phyloP scores from a whole-genome alignment of 1,140 invertebrate species.

The Atopsyche davidsoni region DNA sequence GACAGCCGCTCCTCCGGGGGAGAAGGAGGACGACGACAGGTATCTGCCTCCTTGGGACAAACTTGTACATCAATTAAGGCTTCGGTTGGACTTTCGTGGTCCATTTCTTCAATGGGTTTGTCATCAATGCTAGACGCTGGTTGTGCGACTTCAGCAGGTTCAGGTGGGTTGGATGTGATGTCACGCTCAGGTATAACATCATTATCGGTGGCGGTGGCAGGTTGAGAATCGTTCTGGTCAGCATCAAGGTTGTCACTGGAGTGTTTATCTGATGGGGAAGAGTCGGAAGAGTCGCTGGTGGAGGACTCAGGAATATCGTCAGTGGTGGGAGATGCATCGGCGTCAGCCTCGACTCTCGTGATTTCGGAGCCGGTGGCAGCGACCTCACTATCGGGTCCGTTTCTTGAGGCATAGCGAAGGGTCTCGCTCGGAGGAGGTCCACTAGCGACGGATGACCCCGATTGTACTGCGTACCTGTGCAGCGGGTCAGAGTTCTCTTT shows the following conservation, averaged over 20 bases:
- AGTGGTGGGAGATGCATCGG: background rate
- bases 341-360: conserved; percentile 13
- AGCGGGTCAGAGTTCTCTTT: conserved; percentile 37
- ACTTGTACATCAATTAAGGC: too few relatives aligned
- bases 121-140: too few relatives aligned
- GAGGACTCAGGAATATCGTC: conserved; percentile 12
- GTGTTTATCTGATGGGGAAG: conserved; percentile 8
- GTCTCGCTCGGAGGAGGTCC: background rate
- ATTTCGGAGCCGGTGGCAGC: conserved; percentile 4
- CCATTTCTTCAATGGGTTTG: too few relatives aligned
- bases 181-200: too few relatives aligned
- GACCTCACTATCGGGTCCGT: conserved; percentile 4
- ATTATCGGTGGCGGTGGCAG: too few relatives aligned
- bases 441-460: conserved; percentile 6
- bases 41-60: too few relatives aligned
- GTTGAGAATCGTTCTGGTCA: conserved; percentile 4
- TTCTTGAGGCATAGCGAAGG: conserved; percentile 4
- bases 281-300: conserved; percentile 11
- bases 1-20: too few relatives aligned
- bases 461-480: conserved; percentile 12
- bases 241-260: background rate
- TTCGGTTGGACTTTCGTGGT: too few relatives aligned
- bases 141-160: too few relatives aligned
- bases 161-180: too few relatives aligned
- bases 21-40: too few relatives aligned